Base-by-base conservation (phyloP, 2,888 invertebrate species). In the Sinodicranocentrus sp. region DNA sequence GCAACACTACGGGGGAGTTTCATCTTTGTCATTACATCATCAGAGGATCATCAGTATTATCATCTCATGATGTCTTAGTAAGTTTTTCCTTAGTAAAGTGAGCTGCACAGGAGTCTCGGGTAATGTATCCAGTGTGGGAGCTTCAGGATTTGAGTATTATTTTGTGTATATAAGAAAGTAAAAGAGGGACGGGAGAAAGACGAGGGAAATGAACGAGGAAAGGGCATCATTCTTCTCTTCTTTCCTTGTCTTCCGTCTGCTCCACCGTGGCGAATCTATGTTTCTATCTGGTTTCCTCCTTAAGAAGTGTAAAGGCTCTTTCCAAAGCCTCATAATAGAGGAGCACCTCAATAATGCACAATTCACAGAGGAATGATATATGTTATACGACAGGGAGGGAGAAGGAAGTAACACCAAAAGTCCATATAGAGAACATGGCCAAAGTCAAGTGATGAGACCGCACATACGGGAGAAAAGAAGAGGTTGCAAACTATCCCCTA, bases 201-300 rank as follows among this genome's bases (percentile, higher is more conserved):
- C 75, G 77, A 82, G 71, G 65, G 68, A 77, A 63, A 52, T 70
- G 71, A 63, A 63, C 52, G 61, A 79, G 63, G 70, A 61, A 70
- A 54, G 71, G 76, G 75, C 70, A 77, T 77, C 77, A 77, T 83
- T 83, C 82, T 83, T 77, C 70, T 82, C 72, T 73, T 61, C 48
- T 68, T 52, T 59, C 28, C 63, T 71, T 65, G 76, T 83, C 65
- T 77, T 72, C 63, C 54, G 63, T 76, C 71, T 67, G 52, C 52
- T 48, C 10, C 65, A 54, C 28, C 19, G 21, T 57, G 5, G 39
- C 21, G 23, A 21, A 6, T 23, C 23, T 57, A 5, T 13, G 10
- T 52, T 52, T 52, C n/a, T 6, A 3, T 17, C 52, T n/a, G 3
- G 10, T 52, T n/a, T 52, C 39, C 39, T 57, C n/a, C 25, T 57